Percentiles rank a stretch among this genome's conserved stretches.
phyloP scores from a whole-genome alignment of 2,113 vertebrate species.

The Illadopsis cleaveri region DNA sequence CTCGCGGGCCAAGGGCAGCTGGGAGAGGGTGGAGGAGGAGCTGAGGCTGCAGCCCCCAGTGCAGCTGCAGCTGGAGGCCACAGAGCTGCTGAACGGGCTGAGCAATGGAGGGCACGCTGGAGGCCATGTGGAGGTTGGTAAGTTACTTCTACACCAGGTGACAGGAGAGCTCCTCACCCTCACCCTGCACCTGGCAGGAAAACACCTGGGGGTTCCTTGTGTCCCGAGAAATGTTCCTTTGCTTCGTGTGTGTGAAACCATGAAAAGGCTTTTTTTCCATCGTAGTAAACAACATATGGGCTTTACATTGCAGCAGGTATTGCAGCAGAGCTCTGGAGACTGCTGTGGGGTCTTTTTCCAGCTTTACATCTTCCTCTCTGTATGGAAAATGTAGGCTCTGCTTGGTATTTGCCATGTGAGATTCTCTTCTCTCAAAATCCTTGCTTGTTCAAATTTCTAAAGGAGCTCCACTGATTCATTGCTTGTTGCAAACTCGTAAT shows the following conservation, averaged over 20 bases:
- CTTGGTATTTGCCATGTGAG: background rate
- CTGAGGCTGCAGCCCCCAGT: conserved; percentile 79
- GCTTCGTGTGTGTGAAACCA: rapidly evolving
- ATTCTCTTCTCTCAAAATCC: background rate
- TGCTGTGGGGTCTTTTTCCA: background rate
- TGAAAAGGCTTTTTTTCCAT: background rate
- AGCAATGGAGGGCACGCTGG: conserved; percentile 79
- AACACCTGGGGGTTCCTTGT: background rate
- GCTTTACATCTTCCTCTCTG: background rate
- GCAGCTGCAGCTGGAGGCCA: conserved; percentile 81
- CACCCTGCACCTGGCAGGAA: rapidly evolving
- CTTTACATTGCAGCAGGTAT: background rate
- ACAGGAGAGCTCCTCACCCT: background rate
- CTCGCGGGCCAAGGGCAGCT: conserved; percentile 68
- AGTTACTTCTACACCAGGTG: conserved; percentile 11
- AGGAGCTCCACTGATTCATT: background rate
- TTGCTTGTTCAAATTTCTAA: background rate
- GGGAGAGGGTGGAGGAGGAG: conserved; percentile 85
- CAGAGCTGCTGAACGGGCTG: conserved; percentile 77
- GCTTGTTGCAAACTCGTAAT: background rate
- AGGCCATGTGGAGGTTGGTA: conserved; percentile 77
- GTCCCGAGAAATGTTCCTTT: rapidly evolving
- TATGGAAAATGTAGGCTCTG: background rate
- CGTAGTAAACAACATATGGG: rapidly evolving
- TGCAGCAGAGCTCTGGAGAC: background rate